These are phyloP conservation scores for Rafetus swinhoei DNA, from an alignment of 2,113 vertebrate genomes.

Conservation along the genomic window DNA sequence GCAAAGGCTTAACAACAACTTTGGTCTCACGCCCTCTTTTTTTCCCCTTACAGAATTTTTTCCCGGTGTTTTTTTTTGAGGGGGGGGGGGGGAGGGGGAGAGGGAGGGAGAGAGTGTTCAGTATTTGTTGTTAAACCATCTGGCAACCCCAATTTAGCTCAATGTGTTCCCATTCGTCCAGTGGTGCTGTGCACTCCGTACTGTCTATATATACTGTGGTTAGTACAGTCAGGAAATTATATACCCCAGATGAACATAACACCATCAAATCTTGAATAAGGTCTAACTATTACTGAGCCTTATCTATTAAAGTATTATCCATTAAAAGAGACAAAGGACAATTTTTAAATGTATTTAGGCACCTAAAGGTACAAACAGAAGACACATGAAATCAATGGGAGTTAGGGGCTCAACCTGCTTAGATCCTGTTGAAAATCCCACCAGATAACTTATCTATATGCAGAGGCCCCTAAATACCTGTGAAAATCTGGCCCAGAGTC, in stretches of 20 bases:
- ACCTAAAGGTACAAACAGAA: not conserved
- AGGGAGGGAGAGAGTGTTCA: too few relatives aligned
- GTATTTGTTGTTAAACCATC: too few relatives aligned
- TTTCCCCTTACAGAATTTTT: too few relatives aligned
- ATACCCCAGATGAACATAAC: not conserved
- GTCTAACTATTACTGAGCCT: fast-evolving
- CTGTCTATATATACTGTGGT: not conserved
- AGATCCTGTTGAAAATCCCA: not conserved
- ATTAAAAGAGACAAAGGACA: not conserved
- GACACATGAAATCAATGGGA: not conserved
- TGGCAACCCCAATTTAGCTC: fast-evolving
- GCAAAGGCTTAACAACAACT: too few relatives aligned
- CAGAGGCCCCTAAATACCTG: not conserved
- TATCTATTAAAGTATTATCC: not conserved
- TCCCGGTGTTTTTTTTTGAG: too few relatives aligned
- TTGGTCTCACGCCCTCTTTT: too few relatives aligned
- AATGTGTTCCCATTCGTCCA: not conserved
- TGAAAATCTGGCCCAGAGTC: not conserved
- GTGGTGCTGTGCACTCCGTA: fast-evolving
- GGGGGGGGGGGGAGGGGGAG: too few relatives aligned
- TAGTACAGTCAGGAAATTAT: not conserved
- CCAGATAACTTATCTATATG: not conserved
- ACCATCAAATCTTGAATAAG: not conserved
- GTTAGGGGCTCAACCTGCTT: not conserved
- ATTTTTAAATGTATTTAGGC: not conserved